Evolutionary conservation across 2,113 vertebrate genomes (phyloP), one percentile per base, ranked within the genome.

Genomic region (Oriolus oriolus): DNA sequence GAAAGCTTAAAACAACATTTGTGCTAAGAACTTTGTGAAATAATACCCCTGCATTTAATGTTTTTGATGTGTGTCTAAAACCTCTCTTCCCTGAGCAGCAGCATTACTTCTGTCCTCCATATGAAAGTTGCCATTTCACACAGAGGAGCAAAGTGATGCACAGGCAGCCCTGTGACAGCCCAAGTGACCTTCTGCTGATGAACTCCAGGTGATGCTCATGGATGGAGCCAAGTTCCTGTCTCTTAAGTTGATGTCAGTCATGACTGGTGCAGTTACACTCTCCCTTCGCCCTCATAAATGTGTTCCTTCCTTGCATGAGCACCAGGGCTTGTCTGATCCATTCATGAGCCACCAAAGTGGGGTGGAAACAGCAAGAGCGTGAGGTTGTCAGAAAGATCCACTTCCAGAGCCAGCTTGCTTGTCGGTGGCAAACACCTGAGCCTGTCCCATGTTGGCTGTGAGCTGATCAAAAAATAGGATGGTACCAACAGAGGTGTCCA

Each of bases 101-200:
- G 30, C 59, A 23, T 86, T 84, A 41, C 18, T 91, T 84, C 53
- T 74, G 23, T 84, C 13, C 20, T 77, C 68, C 42, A 13, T 35
- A n/a, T 35, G 20, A 73, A 57, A 1, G 2, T 6, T 20, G n/a
- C 15, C 10, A 33, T 61, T 93, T 84, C 49, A 60, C 22, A 21
- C 0, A 0, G 39, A 71, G 26, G 21, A 83, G 42, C 49, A 64
- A 68, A 90, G 21, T 27, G 50, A 65, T 56, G 41, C 47, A 57
- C 13, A 78, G 75, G 42, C 2, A 6, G 4, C 10, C 15, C 65
- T 0, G 0, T 33, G n/a, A 39, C 44, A 30, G 45, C 41, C 35
- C 11, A 4, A 33, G 53, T 1, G 6, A 84, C 14, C 18, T 61
- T 88, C n/a, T 83, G 49, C 13, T 84, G 53, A 42, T 30, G 37